Evolutionary conservation across 2,888 invertebrate species (phyloP), one percentile per base, ranked within the genome.

Genomic region (Leistus spinibarbis): DNA sequence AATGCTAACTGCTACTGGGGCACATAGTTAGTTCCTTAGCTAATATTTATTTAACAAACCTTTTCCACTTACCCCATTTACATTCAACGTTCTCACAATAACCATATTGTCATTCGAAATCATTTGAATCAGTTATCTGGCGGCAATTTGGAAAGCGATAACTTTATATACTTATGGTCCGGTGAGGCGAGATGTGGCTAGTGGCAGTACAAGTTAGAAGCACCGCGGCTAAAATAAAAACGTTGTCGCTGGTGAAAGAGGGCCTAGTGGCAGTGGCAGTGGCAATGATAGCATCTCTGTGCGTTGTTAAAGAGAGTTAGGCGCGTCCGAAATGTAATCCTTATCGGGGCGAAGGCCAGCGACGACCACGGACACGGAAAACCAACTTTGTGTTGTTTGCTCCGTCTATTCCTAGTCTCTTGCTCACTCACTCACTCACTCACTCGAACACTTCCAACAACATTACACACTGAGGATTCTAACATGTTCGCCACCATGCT

Each of bases 351-450:
- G 66, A 53, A 57, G 74, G 60, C 70, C 76, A 63, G 57, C 65
- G 62, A 64, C 62, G 64, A 73, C 73, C 76, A 67, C 71, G 71
- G 40, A 76, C 77, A 76, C 70, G 73, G 78, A 72, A 78, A 76
- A 77, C 63, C 76, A 78, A 78, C 77, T 72, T 72, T 54, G 72
- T 72, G 72, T 72, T 72, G 72, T 72, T 72, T 72, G 66, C 72
- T 72, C 7, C 4, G 7, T 40, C 40, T 40, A 3, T 13, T 1
- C 40, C 13, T 40, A 10, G 10, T 40, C 13, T n/a, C 40, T 40
- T 13, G 1, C 40, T 13, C 5, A n/a, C n/a, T n/a, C 40, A 5
- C 40, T 40, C 13, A 10, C 40, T 40, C 13, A n/a, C 40, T 40
- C 40, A 4, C 40, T 13, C 5, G 5, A 40, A 40, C 40, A 40